Evolutionary conservation across 1,140 invertebrate genomes (phyloP), one percentile per base, ranked within the genome.

Genomic region (Drosophila virilis): DNA sequence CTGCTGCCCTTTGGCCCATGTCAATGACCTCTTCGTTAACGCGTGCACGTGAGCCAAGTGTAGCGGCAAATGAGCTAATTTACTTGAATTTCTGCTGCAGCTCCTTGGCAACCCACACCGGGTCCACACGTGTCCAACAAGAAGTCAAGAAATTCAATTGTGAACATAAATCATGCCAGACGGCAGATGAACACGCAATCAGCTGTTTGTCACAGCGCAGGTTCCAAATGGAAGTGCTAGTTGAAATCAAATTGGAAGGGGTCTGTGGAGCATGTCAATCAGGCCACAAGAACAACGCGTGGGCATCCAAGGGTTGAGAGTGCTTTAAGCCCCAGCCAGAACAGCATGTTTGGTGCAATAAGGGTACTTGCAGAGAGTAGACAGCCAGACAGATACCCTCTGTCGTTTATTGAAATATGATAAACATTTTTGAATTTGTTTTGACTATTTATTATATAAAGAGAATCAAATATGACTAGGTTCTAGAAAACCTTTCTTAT

Each of bases 81-180:
- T 88, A 69, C 66, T 74, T 51, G 37, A 38, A 69, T 57, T 48
- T 52, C 46, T 38, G 71, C 38, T 76, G 71, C 38, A 71, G 75
- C 55, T 66, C 37, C 42, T 59, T 55, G 46, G 54, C 35, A 64
- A 54, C 42, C 6, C 38, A 13, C 73, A 54, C 40, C 58, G 15
- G 12, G 28, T 46, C 38, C 77, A 60, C 82, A 82, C 83, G 82
- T 85, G 81, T 74, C 62, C 48, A 66, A 33, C 46, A 72, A 75
- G 52, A 82, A 88, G 83, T 88, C 84, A 88, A 89, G 84, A 89
- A 89, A 88, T 89, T 89, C 83, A 80, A 88, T 88, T 83, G 77
- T 17, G 54, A 69, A 77, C 83, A 88, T 88, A 88, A 88, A 88
- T 88, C 83, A 88, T 88, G 77, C 69, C 59, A 61, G 52, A 76